Evolutionary conservation across 2,888 invertebrate genomes (phyloP).

Genomic region (Clepsis dumicolana): DNA sequence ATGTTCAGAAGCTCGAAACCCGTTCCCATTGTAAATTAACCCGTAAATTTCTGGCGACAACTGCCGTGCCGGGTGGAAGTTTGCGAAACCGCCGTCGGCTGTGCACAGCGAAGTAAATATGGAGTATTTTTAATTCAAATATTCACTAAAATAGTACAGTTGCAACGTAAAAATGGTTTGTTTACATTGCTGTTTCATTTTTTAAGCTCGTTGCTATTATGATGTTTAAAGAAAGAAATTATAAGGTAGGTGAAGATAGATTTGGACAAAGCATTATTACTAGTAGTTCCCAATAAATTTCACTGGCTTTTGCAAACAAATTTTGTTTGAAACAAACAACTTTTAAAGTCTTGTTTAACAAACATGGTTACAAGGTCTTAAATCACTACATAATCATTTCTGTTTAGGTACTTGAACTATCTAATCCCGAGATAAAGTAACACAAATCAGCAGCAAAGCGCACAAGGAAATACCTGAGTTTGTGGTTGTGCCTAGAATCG

Average conservation of each 20-base stretch:
- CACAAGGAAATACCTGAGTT: constrained; percentile 23
- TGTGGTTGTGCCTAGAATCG: constrained; percentile 28
- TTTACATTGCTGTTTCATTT: constrained; percentile 15
- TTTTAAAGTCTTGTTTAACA: no score
- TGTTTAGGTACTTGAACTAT: no score
- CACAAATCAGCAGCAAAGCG: constrained; percentile 7
- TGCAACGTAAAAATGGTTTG: constrained; percentile 26
- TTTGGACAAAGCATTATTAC: not conserved
- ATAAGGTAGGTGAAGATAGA: not conserved
- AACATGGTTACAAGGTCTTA: no score
- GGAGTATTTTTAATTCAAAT: constrained; percentile 42
- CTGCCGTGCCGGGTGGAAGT: constrained; percentile 78
- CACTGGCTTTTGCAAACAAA: no score
- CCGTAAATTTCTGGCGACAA: constrained; percentile 84
- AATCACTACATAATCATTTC: no score
- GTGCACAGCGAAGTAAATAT: constrained; percentile 51
- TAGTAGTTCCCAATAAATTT: no score
- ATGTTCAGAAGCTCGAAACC: constrained; percentile 73
- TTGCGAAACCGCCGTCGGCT: constrained; percentile 81
- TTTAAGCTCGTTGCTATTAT: not conserved
- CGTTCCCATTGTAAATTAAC: constrained; percentile 82
- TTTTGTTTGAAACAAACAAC: no score
- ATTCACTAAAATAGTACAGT: constrained; percentile 38
- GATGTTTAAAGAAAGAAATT: not conserved
- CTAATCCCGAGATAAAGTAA: not conserved